phyloP scores from a whole-genome alignment of 1,140 invertebrate genomes.

The Saccostrea glomerata region DNA sequence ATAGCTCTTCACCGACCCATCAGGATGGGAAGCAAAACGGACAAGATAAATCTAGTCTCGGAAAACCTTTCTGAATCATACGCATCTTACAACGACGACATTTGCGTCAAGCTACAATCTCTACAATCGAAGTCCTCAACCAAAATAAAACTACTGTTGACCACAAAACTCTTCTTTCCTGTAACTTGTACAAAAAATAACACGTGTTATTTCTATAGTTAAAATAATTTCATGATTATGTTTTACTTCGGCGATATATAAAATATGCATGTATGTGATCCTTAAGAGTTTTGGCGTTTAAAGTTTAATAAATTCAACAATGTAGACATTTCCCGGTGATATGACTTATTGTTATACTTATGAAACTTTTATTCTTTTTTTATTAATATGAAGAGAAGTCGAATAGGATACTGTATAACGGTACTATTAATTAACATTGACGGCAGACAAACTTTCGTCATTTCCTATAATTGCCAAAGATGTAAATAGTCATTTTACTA shows the following conservation, averaged over 20 bases:
- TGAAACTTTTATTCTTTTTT: background rate
- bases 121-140: background rate
- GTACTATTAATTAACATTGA: conserved; percentile 10
- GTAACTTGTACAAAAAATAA: background rate
- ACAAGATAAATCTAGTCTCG: conserved; percentile 24
- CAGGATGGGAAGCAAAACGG: background rate
- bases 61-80: background rate
- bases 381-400: background rate
- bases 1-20: background rate
- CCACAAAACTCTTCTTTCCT: background rate
- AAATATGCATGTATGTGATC: background rate
- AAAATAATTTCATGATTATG: background rate
- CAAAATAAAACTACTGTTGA: conserved; percentile 3
- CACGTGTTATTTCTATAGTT: background rate
- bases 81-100: background rate
- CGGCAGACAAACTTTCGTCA: background rate
- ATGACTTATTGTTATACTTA: background rate
- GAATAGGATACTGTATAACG: background rate
- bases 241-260: background rate
- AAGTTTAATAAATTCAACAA: background rate
- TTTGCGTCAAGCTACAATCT: background rate
- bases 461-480: background rate
- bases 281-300: background rate
- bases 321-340: background rate
- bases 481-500: background rate